Evolutionary conservation across 2,888 invertebrate species (phyloP), one percentile per base, ranked within the genome.

Genomic region (Himalopsyche tibetana): DNA sequence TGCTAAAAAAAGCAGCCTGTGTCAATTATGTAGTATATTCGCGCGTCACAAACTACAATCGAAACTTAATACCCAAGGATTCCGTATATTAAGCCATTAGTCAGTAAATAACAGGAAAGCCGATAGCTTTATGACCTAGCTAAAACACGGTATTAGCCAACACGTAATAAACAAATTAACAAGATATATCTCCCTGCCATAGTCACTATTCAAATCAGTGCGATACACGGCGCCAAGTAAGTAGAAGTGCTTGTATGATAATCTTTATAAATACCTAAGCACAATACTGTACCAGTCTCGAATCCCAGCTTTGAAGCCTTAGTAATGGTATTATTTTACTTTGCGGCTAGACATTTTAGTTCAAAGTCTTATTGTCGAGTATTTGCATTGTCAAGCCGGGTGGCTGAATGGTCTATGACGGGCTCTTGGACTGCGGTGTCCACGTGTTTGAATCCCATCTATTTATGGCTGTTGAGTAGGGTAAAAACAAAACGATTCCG

Each of bases 81-180:
- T 74, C 38, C 74, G 74, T 74, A 74, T 74, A 74, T 74, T 74
- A 74, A 15, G 74, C 74, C 36, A 38, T 74, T 74, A 74, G 74
- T 38, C 74, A 74, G 74, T 74, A 74, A 74, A 74, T 74, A 74
- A 74, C 74, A 12, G 74, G 15, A 74, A 38, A 74, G 74, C 74
- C 74, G 74, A 74, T 74, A 74, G 74, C 74, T 74, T 74, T 74
- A 74, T 74, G 36, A 74, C 74, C 74, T 74, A 74, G 74, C 74
- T 74, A 74, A 74, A 74, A 74, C 74, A 74, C 74, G 38, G 74
- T 36, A 38, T 38, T 74, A 74, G 38, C 19, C 74, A 38, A 74
- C 74, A 74, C 74, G 74, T 74, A 74, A 74, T 74, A 74, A 74
- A 74, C 74, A 74, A 74, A 74, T 74, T 74, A 74, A 74, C 74